These are phyloP conservation scores for Brachyptera putata DNA, from an alignment of 2,888 invertebrate genomes.

Conservation along the genomic window DNA sequence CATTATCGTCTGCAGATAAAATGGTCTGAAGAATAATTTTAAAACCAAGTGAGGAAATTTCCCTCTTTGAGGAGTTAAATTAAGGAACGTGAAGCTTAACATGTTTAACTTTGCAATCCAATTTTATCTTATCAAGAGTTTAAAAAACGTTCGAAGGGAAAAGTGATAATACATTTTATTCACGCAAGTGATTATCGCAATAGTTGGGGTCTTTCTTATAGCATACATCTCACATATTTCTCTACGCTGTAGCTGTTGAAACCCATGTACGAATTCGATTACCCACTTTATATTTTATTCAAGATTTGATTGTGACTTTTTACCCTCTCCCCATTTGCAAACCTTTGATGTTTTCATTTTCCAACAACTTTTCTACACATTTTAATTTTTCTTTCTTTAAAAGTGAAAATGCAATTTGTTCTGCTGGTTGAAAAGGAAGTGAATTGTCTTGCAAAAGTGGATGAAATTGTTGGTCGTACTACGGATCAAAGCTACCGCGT, in stretches of 20 bases:
- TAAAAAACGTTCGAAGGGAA: too few species aligned
- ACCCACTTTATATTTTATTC: background rate
- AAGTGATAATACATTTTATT: too few species aligned
- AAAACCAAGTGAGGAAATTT: background rate
- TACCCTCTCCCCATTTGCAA: constrained; percentile 34
- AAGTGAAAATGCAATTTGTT: background rate
- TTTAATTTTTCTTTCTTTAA: background rate
- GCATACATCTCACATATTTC: too few species aligned
- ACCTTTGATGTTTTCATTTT: background rate
- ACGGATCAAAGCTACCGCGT: constrained; percentile 28
- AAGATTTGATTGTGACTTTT: constrained; percentile 35
- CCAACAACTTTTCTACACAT: constrained; percentile 10
- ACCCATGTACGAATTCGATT: constrained; percentile 1
- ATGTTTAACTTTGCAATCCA: constrained; percentile 49
- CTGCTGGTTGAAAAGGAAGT: background rate
- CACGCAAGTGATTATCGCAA: too few species aligned
- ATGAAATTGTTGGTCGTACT: background rate
- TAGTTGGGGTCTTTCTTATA: too few species aligned
- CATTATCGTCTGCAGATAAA: constrained; percentile 25
- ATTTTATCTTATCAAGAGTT: constrained; percentile 49
- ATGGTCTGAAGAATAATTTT: constrained; percentile 25
- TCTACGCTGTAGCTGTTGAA: too few species aligned
- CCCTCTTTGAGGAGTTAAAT: constrained; percentile 42
- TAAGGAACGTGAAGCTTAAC: constrained; percentile 46
- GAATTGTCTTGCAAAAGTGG: background rate